Base-by-base conservation (phyloP, 2,888 invertebrate species). In the Stictocephala bisonia region DNA sequence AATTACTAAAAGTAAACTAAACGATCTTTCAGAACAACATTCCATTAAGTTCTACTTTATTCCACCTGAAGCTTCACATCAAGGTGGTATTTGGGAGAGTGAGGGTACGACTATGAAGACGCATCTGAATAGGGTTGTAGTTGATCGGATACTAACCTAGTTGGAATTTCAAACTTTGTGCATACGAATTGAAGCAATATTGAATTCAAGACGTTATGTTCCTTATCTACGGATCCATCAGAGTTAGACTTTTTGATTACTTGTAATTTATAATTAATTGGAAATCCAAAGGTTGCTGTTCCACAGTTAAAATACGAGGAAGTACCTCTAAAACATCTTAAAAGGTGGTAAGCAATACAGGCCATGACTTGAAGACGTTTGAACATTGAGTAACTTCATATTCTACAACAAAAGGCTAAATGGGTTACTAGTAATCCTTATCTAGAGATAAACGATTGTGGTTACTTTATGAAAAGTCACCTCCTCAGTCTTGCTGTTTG, bases 241-340 rank as follows among this genome's bases (percentile, higher is more conserved):
- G 79, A 79, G 60, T 77, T 77, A 0, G 41, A 71, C 7, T 77
- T 74, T 7, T 58, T 81, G 1, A 79, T 79, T 1, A 80, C 80
- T 0, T 77, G 77, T 6, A 79, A 80, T 73, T 80, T 80, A n/a
- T n/a, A n/a, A 29, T 50, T 74, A 9, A 73, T 78, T 9, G 79
- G 80, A 0, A 27, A 73, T 6, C 74, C 78, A 3, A 13, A 78
- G 4, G 72, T 69, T 11, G 64, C 71, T 6, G 35, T 70, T 7
- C 80, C 80, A 2, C 77, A 78, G 24, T 77, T 77, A 1, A 73
- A 77, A 3, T 7, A 78, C 1, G 56, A 75, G 18, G 74, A 77
- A 9, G 18, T 76, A 0, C 76, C 74, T 3, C 66, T 69, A 13
- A 76, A 75, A 44, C 75, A 76, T 15, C 66, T 80, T 22, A 53